Conservation (phyloP, 2,797 vertebrate species). For the Carduelis carduelis region DNA sequence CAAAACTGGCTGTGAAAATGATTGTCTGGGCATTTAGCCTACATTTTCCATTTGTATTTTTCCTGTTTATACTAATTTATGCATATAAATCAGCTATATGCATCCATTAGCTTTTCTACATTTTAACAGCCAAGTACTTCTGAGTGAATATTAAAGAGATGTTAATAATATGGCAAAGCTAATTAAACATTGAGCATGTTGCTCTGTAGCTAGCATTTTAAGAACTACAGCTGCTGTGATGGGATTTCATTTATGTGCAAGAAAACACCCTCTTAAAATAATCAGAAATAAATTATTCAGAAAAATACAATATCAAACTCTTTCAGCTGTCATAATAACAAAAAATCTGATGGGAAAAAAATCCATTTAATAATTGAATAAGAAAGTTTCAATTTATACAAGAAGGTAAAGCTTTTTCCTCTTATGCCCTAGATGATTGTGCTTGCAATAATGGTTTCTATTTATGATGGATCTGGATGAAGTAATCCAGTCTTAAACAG, state of each 20-base stretch:
- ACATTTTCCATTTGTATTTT: background rate
- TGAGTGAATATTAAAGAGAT: slow-evolving; percentile 46
- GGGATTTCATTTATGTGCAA: slow-evolving; percentile 6
- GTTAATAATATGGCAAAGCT: slow-evolving; percentile 17
- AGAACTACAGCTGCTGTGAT: slow-evolving; percentile 32
- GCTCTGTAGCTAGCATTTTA: slow-evolving; percentile 31
- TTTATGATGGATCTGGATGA: background rate
- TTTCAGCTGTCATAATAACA: slow-evolving; percentile 26
- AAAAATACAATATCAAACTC: background rate
- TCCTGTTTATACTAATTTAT: background rate
- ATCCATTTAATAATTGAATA: background rate
- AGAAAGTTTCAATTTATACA: background rate
- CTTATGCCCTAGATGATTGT: background rate
- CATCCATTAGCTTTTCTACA: background rate
- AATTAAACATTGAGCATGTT: slow-evolving; percentile 42
- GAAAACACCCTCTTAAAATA: background rate
- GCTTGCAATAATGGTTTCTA: background rate
- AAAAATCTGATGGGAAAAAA: background rate
- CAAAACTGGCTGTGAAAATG: background rate
- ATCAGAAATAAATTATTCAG: slow-evolving; percentile 19
- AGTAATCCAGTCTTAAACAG: background rate
- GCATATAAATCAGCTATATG: slow-evolving; percentile 17
- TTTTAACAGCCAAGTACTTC: slow-evolving; percentile 10
- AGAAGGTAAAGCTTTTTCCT: background rate
- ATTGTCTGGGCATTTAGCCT: background rate